Evolutionary conservation across 2,797 vertebrate genomes (phyloP).

Genomic region (Pseudocheirus occidentalis): DNA sequence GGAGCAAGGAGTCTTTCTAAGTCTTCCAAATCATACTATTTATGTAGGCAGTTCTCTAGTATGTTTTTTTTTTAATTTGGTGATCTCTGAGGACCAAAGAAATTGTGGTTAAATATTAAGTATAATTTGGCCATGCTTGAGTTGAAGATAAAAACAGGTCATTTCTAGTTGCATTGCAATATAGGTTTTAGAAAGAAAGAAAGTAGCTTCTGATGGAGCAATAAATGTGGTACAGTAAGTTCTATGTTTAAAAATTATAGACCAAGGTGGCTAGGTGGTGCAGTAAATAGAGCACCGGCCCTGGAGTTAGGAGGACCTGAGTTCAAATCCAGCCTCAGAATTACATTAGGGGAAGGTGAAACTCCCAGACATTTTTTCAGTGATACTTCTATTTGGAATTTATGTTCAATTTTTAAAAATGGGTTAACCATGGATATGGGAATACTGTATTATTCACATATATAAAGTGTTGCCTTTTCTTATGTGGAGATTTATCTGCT

Average conservation of each 20-base stretch:
- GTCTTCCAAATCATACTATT: not conserved
- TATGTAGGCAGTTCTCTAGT: not conserved
- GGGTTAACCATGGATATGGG: not conserved
- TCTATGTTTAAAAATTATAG: not conserved
- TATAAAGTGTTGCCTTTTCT: not conserved
- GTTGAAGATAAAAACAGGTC: not conserved
- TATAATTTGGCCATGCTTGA: not conserved
- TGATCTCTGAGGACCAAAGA: not conserved
- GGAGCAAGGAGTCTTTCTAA: not conserved
- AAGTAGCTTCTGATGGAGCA: not conserved
- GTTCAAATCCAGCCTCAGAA: too few relatives aligned
- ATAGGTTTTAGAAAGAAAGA: not conserved
- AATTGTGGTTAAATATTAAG: not conserved
- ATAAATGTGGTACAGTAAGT: not conserved
- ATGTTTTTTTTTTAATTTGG: not conserved
- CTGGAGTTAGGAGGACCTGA: too few relatives aligned
- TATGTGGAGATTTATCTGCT: not conserved
- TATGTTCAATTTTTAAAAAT: not conserved
- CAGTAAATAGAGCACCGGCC: too few relatives aligned
- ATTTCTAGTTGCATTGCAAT: not conserved
- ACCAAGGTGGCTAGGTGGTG: too few relatives aligned
- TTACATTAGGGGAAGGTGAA: not conserved
- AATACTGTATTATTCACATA: not conserved
- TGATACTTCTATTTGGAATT: not conserved
- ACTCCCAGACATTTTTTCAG: not conserved